Base-by-base conservation (phyloP, 2,797 vertebrate genomes). In the Coilia nasus region DNA sequence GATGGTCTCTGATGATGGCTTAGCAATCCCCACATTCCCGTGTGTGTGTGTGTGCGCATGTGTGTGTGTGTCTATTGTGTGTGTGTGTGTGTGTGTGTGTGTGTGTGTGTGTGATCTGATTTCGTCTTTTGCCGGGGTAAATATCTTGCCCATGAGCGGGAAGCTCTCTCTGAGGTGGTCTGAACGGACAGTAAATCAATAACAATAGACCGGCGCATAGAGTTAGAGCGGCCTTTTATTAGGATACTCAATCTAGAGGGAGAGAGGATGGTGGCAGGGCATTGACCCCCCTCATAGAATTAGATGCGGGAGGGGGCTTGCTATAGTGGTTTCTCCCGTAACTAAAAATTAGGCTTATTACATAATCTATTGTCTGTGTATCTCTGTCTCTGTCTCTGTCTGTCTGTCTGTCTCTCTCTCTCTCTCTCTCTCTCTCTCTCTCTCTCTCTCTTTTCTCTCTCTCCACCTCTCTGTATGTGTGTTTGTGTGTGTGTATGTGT, bases 321-420 rank as follows among this genome's bases (percentile, higher is more conserved):
- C 57, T 59, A 21, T 54, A 54, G 2, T 10, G 14, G 50, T 15
- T 14, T 54, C 50, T 54, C 10, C 14, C 2, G 2, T 41, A 41
- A 41, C 50, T 1, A 54, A 54, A 54, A 14, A 54, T 54, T 6
- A 54, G 7, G 10, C 14, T 10, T 54, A 12, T 54, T 11, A n/a
- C n/a, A n/a, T n/a, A 54, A 54, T 54, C 50, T 15, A 54, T 54
- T 54, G 14, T 54, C 50, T 54, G 2, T 54, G 14, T 54, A 54
- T 54, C 23, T 62, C 17, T 83, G 41, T 60, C 15, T 31, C 41
- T 71, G 0, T 82, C 3, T 64, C 59, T 83, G 2, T 64, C 50
- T 85, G 50, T 85, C 23, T 85, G 57, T 82, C 17, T 82, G 15
- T 85, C 14, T 64, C 1, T 84, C 12, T 85, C 28, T 83, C 35